phyloP scores from a whole-genome alignment of 2,888 invertebrate genomes.

The Drosophila dives region DNA sequence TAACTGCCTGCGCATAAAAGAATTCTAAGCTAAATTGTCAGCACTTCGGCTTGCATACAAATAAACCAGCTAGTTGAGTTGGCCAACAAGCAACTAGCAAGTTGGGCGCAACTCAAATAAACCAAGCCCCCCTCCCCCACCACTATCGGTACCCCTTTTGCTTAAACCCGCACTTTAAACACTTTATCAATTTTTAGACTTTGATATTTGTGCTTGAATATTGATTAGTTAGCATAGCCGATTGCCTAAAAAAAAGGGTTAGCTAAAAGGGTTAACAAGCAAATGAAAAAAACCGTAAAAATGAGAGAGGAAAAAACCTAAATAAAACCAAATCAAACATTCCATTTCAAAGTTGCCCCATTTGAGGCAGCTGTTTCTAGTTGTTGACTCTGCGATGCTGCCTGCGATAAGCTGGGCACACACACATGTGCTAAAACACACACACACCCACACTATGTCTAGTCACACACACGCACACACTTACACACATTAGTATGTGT shows the following conservation, averaged over 20 bases:
- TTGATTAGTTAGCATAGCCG: constrained; percentile 52
- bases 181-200: constrained; percentile 14
- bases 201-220: constrained; percentile 36
- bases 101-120: neutral
- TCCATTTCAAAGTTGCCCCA: constrained; percentile 38
- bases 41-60: constrained; percentile 51
- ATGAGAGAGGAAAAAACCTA: neutral
- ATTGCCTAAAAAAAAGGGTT: constrained; percentile 15
- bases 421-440: constrained; percentile 12
- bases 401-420: constrained; percentile 67
- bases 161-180: neutral
- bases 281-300: neutral
- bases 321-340: constrained; percentile 7
- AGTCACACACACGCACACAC: constrained; percentile 5
- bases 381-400: constrained; percentile 60
- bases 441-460: constrained; percentile 4
- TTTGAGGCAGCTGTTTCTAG: constrained; percentile 39
- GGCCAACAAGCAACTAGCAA: constrained; percentile 5
- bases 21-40: constrained; percentile 55
- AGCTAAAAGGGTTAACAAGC: neutral
- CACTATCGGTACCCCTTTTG: neutral
- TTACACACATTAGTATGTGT: constrained; percentile 11
- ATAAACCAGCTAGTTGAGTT: constrained; percentile 28
- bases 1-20: constrained; percentile 10
- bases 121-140: too few relatives aligned